Base-by-base conservation (phyloP, 2,888 invertebrate species). In the Sphinx pinastri region DNA sequence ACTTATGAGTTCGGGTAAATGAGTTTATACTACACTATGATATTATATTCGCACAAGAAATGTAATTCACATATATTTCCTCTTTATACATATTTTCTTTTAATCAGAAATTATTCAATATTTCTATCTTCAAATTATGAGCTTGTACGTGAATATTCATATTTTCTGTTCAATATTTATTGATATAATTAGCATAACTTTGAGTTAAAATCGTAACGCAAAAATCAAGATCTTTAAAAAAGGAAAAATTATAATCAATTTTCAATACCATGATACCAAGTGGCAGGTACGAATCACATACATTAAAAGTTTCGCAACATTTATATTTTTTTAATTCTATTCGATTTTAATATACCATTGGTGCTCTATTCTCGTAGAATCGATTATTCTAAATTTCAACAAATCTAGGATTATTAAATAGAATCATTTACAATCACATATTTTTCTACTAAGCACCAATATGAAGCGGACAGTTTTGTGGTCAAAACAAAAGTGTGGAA, bases 371-470 rank as follows among this genome's bases (percentile, higher is more conserved):
- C 59, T 63, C 31, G 51, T 58, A 49, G 16, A 14, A 51, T 60
- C 16, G 13, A 16, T 13, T 47, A 49, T 67, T 57, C 31, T 59
- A 25, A 12, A 51, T 25, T 67, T 58, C 60, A 19, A 68, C 60
- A 63, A 63, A 47, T 49, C 19, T 63, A 63, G 49, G 63, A 68
- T 55, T 54, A 14, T 54, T 70, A 45, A 31, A 59, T 71, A 71
- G 69, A 71, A 74, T 70, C 63, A 68, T 70, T 51, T 59, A 71
- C n/a, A 74, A 82, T 80, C 81, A 84, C 81, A 82, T 81, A 81
- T 63, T 81, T 79, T 76, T 82, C 84, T 86, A 87, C 76, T 63
- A 90, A 90, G 90, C 90, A 91, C 91, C 90, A 89, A 85, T 80
- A 81, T 82, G 75, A 84, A 87, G 82, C 81, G 82, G 87, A 88